phyloP scores from a whole-genome alignment of 2,797 vertebrate genomes.

The Buceros bicornis region DNA sequence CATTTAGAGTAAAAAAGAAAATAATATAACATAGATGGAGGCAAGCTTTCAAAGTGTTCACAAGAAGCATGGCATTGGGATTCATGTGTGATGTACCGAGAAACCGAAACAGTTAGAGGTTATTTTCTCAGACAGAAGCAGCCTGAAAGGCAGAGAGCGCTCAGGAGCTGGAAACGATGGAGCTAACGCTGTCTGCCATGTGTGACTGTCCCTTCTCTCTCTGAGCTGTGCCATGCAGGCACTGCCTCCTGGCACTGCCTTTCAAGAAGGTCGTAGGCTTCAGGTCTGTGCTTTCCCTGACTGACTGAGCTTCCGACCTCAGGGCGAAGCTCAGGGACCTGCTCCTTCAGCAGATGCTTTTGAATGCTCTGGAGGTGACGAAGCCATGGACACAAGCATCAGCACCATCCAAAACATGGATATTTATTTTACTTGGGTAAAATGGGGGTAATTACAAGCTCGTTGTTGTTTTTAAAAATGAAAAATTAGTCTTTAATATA shows the following conservation, averaged over 20 bases:
- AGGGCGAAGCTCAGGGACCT: accelerated
- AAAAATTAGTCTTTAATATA: neutral
- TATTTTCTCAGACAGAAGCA: neutral
- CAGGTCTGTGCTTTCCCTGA: neutral
- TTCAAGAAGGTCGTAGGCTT: neutral
- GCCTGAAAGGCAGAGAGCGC: neutral
- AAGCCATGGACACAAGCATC: neutral
- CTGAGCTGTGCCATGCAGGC: accelerated
- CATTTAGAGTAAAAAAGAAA: neutral
- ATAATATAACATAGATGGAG: neutral
- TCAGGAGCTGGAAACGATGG: neutral
- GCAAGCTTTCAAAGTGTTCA: neutral
- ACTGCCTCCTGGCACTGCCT: neutral
- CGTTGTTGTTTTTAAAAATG: neutral
- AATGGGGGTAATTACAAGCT: neutral
- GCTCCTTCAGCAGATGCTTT: neutral
- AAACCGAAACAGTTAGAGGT: neutral
- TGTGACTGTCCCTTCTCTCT: neutral
- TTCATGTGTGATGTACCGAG: neutral
- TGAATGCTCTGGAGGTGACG: neutral
- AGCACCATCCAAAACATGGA: neutral
- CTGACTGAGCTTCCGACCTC: neutral
- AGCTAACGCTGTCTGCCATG: accelerated
- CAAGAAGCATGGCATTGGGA: neutral
- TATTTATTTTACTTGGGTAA: neutral